Percentiles rank a stretch among this genome's conserved stretches.
phyloP scores from a whole-genome alignment of 1,140 invertebrate genomes.

The Tenebrio molitor region DNA sequence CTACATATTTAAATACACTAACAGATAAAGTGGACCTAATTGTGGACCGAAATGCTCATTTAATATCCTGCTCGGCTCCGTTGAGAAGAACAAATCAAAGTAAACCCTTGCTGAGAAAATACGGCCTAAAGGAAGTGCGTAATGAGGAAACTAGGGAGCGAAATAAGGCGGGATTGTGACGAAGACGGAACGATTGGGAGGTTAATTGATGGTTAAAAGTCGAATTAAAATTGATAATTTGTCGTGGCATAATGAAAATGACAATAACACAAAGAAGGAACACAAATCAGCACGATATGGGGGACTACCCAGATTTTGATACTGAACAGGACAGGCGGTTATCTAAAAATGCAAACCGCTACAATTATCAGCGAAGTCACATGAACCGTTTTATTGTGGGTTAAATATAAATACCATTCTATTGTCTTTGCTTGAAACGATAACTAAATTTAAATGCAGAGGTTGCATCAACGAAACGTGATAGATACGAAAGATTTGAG shows the following conservation, averaged over 20 bases:
- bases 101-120: conserved; percentile 61
- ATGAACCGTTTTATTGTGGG: background rate
- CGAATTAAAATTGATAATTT: conserved; percentile 33
- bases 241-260: conserved; percentile 15
- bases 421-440: too few relatives aligned
- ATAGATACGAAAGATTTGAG: too few relatives aligned
- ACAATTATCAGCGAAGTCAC: conserved; percentile 13
- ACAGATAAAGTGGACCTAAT: conserved; percentile 31
- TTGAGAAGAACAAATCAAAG: conserved; percentile 60
- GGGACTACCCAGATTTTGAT: conserved; percentile 28
- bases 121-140: conserved; percentile 60
- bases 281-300: background rate
- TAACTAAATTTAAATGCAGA: too few relatives aligned
- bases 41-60: conserved; percentile 45
- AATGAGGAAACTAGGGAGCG: conserved; percentile 61
- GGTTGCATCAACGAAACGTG: too few relatives aligned
- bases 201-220: conserved; percentile 34
- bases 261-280: background rate
- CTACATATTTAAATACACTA: conserved; percentile 28
- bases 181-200: conserved; percentile 41
- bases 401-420: too few relatives aligned
- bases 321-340: conserved; percentile 1
- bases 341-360: conserved; percentile 40
- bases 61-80: conserved; percentile 58
- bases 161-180: conserved; percentile 48